A percentile compares a stretch with the other conserved stretches of the same genome.
phyloP scores from a whole-genome alignment of 1,140 invertebrate species.

The Pseudomyrmex sp. region DNA sequence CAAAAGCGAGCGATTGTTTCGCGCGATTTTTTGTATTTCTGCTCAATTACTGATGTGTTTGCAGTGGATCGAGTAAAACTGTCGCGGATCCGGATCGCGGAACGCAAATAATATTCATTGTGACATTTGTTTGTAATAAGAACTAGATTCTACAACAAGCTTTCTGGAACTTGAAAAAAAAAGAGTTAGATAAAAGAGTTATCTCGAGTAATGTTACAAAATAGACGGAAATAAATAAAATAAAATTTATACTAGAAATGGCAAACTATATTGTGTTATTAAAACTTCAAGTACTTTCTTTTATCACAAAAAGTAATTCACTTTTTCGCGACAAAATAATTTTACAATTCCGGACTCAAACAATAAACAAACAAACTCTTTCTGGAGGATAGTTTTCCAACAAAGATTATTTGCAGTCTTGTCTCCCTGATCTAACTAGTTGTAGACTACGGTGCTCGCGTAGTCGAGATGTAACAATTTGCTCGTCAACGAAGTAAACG shows the following conservation, averaged over 20 bases:
- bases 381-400: neutral
- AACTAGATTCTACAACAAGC: neutral
- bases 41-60: slow-evolving; percentile 63
- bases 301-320: neutral
- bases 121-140: neutral
- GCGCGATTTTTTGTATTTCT: slow-evolving; percentile 57
- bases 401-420: neutral
- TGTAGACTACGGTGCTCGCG: neutral
- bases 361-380: neutral
- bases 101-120: neutral
- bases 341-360: slow-evolving; percentile 13
- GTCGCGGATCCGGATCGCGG: neutral
- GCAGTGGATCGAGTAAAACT: neutral
- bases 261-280: neutral
- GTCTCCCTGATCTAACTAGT: neutral
- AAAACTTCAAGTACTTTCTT: neutral
- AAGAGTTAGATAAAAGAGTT: neutral
- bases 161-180: neutral
- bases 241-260: neutral
- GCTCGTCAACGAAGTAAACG: slow-evolving; percentile 34
- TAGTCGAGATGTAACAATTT: slow-evolving; percentile 29
- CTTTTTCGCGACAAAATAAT: slow-evolving; percentile 5
- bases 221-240: neutral
- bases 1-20: slow-evolving; percentile 53
- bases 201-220: neutral